Evolutionary conservation across 2,113 vertebrate species (phyloP).

Genomic region (Gavialis gangeticus): DNA sequence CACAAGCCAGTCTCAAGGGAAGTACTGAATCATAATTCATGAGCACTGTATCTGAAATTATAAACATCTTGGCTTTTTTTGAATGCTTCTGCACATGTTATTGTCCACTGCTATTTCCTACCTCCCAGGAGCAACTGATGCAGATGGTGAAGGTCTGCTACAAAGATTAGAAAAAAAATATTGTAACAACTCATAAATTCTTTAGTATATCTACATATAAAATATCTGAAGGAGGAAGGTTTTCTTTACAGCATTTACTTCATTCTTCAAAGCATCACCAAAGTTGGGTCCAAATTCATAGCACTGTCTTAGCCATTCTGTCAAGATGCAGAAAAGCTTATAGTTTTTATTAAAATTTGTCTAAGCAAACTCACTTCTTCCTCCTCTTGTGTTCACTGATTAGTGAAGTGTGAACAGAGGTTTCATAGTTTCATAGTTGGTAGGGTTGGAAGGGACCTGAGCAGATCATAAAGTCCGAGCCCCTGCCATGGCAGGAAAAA

Average conservation of each 20-base stretch:
- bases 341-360: neutral
- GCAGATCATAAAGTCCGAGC: too few relatives aligned
- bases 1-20: neutral
- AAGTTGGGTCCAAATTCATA: neutral
- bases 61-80: neutral
- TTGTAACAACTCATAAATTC: neutral
- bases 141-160: neutral
- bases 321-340: neutral
- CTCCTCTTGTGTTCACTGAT: neutral
- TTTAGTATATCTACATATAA: accelerated
- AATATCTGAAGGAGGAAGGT: neutral
- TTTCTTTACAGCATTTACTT: neutral
- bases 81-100: neutral
- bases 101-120: neutral
- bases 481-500: too few relatives aligned
- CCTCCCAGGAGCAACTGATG: neutral
- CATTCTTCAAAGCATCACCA: neutral
- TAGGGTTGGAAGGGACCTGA: too few relatives aligned
- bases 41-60: accelerated
- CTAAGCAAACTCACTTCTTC: neutral
- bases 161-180: neutral
- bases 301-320: neutral
- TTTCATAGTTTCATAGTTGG: too few relatives aligned
- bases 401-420: neutral
- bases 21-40: neutral